A percentile compares a stretch with the other conserved stretches of the same genome.
phyloP scores from a whole-genome alignment of 2,797 vertebrate species.

The Sciurus vulgaris region DNA sequence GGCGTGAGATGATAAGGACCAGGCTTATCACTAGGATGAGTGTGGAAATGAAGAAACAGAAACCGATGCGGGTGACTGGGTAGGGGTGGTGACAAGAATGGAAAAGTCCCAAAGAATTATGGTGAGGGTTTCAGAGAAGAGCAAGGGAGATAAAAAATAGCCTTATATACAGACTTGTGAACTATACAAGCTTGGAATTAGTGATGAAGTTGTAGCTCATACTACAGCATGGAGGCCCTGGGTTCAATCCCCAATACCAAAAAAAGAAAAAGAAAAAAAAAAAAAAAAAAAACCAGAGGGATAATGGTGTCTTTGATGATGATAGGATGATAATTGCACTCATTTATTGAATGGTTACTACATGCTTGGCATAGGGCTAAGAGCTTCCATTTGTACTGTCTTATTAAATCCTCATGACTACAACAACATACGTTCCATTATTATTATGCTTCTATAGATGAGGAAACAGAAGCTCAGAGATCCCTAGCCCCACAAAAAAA shows the following conservation, averaged over 20 bases:
- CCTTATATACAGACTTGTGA: not conserved
- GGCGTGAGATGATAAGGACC: not conserved
- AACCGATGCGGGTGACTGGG: not conserved
- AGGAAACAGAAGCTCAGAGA: not conserved
- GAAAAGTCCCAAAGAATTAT: not conserved
- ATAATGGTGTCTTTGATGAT: not conserved
- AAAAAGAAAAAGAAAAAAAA: not conserved
- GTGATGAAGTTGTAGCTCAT: not conserved
- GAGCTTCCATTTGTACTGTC: not conserved
- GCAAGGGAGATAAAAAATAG: not conserved
- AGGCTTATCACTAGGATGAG: not conserved
- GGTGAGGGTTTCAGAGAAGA: slow-evolving; percentile 33
- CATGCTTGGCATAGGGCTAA: not conserved
- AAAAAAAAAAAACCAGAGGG: not conserved
- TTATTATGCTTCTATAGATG: not conserved
- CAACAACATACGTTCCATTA: not conserved
- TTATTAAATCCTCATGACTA: not conserved
- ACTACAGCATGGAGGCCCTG: not conserved
- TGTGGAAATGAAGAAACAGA: slow-evolving; percentile 32
- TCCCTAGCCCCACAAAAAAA: too few species aligned
- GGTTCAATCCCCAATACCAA: not conserved
- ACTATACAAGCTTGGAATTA: not conserved
- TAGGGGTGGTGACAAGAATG: not conserved
- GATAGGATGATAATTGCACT: not conserved
- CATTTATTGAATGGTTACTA: not conserved